These are phyloP conservation scores for Vandiemenella viatica DNA, from an alignment of 2,888 invertebrate genomes.

Conservation along the genomic window DNA sequence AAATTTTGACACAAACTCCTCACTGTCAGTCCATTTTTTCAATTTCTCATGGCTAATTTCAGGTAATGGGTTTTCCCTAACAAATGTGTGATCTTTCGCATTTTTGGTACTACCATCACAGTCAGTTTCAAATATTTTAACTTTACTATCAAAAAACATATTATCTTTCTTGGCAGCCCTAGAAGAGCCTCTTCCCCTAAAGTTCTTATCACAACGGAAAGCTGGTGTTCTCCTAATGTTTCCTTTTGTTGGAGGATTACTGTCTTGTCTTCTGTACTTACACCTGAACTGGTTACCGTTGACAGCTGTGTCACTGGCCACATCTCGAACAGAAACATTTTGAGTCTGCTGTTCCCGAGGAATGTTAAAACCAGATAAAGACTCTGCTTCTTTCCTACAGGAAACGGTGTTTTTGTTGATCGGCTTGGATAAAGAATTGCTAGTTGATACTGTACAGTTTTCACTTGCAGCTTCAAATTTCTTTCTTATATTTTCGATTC, in stretches of 20 bases:
- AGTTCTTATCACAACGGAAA: slow-evolving; percentile 30
- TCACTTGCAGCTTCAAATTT: slow-evolving; percentile 7
- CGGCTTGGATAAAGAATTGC: neutral
- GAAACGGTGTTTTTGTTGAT: neutral
- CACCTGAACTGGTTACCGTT: too few species aligned
- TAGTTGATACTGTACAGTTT: neutral
- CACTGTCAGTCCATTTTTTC: neutral
- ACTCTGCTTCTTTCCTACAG: neutral
- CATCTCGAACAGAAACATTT: neutral
- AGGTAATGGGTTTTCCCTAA: neutral
- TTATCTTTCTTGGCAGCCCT: neutral
- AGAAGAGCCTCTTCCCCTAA: neutral
- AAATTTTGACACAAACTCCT: neutral
- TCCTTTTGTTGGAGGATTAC: slow-evolving; percentile 1
- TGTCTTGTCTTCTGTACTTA: too few species aligned
- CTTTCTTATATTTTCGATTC: slow-evolving; percentile 10
- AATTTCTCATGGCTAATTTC: neutral
- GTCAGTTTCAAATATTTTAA: slow-evolving; percentile 4
- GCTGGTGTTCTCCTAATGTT: slow-evolving; percentile 33
- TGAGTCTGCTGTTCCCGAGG: neutral
- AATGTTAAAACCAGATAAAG: neutral
- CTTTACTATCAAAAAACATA: slow-evolving; percentile 5
- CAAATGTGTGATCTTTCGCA: neutral
- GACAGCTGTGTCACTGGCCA: too few species aligned
- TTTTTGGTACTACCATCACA: neutral